Evolutionary conservation across 2,888 invertebrate species (phyloP), one percentile per base, ranked within the genome.

Genomic region (Melipona beecheii): DNA sequence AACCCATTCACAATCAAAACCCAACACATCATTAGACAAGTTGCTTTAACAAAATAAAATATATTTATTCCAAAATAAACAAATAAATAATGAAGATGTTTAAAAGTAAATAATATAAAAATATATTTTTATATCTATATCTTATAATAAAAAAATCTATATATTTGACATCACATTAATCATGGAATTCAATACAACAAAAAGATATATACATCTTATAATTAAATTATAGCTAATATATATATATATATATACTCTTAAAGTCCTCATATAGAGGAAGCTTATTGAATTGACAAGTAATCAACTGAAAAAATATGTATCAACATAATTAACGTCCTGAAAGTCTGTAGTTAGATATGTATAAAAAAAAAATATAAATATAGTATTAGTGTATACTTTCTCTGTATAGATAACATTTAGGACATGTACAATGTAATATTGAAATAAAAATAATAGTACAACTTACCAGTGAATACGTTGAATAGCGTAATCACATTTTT

Each of bases 1-100:
- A 0, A 97, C 96, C 98, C 97, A 98, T 94, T 98, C 98, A 93
- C 97, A 97, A 92, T 98, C 98, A 91, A 98, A 96, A 11, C 98
- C 98, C 56, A 98, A 92, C 0, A 97, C 96, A 90, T 92, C 90
- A 84, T 92, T 87, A 60, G 92, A 91, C 75, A 93, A 90, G 83
- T 94, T 90, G 71, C 94, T 94, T 86, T 43, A 88, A 89, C 49
- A 74, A 78, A 43, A 43, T 1, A 83, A 76, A 66, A 87, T 56
- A 56, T 24, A 86, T 73, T 78, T 70, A 71, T 19, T 50, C 24
- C 24, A 24, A 68, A 0, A 43, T 58, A 50, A 68, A 13, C 0
- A 21, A 60, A 64, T 64, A 4, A 50, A 21, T 27, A 54, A 27
- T 50, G 19, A 50, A 2, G 6, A 31, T 36, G 13, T 17, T 36